These are phyloP conservation scores for Pterocles gutturalis DNA, from an alignment of 2,113 vertebrate species.

Conservation along the genomic window DNA sequence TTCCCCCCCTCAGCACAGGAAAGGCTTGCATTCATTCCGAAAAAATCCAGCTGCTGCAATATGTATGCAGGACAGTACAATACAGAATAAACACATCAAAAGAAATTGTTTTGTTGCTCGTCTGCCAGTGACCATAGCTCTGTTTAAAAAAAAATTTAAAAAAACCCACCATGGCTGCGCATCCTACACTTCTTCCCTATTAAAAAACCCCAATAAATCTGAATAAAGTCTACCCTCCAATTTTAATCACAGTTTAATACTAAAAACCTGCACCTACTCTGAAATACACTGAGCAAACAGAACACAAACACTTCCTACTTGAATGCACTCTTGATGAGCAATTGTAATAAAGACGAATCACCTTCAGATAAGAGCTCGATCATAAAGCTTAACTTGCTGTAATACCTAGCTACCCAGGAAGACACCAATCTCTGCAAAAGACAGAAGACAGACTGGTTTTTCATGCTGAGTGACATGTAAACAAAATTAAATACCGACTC, in stretches of 20 bases:
- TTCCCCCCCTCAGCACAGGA: not conserved
- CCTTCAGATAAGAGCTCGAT: not conserved
- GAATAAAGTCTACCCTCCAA: too few species aligned
- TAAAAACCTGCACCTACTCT: not conserved
- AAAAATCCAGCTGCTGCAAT: not conserved
- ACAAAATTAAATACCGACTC: not conserved
- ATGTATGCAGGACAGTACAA: not conserved
- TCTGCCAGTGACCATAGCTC: not conserved
- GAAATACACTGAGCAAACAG: not conserved
- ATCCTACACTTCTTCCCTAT: not conserved
- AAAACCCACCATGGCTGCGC: not conserved
- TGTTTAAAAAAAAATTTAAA: not conserved
- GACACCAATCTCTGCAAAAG: not conserved
- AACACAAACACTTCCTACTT: not conserved
- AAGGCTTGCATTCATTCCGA: not conserved
- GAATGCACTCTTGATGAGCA: not conserved
- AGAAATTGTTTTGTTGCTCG: not conserved
- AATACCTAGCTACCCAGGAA: not conserved
- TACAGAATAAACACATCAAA: not conserved
- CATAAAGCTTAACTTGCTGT: not conserved
- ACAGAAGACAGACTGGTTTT: not conserved
- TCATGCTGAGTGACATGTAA: fast-evolving
- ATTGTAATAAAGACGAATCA: not conserved
- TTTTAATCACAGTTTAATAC: not conserved
- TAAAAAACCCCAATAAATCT: not conserved